phyloP scores from a whole-genome alignment of 1,140 invertebrate genomes.

The Neoseiulus cucumeris region DNA sequence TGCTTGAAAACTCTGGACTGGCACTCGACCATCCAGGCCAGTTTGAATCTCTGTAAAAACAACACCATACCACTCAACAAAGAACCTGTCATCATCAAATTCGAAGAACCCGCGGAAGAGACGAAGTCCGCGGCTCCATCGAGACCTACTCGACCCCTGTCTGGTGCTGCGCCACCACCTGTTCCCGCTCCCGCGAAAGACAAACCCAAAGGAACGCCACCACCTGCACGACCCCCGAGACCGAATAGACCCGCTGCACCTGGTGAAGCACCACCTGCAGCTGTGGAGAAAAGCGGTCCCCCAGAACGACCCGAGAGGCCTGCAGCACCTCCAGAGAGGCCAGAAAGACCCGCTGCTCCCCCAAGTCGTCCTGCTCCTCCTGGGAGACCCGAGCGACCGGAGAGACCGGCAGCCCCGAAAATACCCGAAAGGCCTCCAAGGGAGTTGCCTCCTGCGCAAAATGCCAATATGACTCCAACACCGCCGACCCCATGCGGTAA shows the following conservation, averaged over 20 bases:
- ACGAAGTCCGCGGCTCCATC: neutral
- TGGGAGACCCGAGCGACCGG: neutral
- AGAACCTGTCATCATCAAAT: conserved; percentile 3
- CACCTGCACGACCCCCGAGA: conserved; percentile 11
- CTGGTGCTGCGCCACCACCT: neutral
- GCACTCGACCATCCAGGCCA: conserved; percentile 52
- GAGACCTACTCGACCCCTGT: conserved; percentile 3
- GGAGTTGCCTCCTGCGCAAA: conserved; percentile 17
- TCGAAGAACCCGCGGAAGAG: neutral
- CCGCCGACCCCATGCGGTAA: conserved; percentile 19
- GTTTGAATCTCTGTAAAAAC: conserved; percentile 57
- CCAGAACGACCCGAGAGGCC: conserved; percentile 13
- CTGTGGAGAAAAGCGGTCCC: neutral
- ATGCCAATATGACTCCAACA: conserved; percentile 18
- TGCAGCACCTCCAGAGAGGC: conserved; percentile 15
- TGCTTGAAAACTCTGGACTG: conserved; percentile 64
- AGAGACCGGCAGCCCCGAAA: conserved; percentile 17
- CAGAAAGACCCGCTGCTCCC: conserved; percentile 9
- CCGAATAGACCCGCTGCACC: conserved; percentile 18
- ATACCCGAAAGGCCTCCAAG: conserved; percentile 14
- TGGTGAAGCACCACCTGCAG: conserved; percentile 13
- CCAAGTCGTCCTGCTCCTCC: conserved; percentile 12
- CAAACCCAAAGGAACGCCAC: neutral
- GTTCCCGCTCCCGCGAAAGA: neutral
- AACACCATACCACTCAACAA: conserved; percentile 50